A percentile compares a stretch with the other conserved stretches of the same genome.
These are phyloP conservation scores for Antigone vipio DNA, from an alignment of 2,113 vertebrate genomes.

Conservation along the genomic window DNA sequence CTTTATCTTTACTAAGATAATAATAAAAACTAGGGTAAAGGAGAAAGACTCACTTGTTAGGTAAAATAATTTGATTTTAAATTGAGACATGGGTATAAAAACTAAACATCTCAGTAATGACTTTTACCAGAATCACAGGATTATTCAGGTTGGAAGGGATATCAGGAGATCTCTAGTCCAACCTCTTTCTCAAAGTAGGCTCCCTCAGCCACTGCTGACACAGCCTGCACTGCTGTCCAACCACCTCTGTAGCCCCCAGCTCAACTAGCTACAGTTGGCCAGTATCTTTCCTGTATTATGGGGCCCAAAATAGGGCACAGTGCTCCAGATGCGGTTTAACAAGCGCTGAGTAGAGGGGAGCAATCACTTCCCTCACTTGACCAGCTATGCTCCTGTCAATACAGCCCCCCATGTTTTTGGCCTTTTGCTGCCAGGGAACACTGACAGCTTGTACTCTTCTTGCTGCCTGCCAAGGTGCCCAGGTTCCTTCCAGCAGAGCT, in stretches of 20 bases:
- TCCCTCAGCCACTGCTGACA: neutral
- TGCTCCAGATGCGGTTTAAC: no score
- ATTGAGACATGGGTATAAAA: neutral
- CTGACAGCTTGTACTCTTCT: neutral
- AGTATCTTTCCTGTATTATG: neutral
- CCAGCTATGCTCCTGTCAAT: neutral
- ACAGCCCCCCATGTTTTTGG: neutral
- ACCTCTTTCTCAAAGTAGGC: neutral
- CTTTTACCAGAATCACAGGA: neutral
- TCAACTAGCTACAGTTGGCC: neutral
- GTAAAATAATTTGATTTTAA: neutral
- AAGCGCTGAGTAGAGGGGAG: neutral
- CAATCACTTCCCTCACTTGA: neutral
- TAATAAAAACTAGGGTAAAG: neutral
- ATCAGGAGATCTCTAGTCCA: neutral
- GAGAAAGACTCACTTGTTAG: neutral
- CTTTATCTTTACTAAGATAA: neutral
- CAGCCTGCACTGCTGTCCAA: neutral
- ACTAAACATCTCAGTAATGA: neutral
- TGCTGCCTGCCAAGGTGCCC: neutral
- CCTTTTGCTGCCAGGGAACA: neutral
- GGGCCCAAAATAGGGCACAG: neutral
- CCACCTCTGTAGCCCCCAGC: no score
- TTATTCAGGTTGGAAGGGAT: neutral
- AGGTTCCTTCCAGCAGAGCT: neutral